phyloP scores from a whole-genome alignment of 2,113 vertebrate genomes.

The Neogale vison region DNA sequence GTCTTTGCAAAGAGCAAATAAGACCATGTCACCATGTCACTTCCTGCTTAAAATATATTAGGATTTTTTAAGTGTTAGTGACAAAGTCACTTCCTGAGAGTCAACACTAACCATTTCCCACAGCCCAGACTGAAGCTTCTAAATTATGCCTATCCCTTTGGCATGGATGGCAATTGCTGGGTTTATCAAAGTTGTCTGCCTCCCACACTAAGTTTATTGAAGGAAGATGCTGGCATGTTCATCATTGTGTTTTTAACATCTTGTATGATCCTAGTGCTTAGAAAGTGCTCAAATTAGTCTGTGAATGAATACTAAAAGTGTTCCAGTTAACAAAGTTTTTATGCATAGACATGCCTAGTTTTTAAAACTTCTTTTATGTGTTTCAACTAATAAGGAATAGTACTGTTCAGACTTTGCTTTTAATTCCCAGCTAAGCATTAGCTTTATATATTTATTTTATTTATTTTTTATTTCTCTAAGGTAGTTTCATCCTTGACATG shows the following conservation, averaged over 20 bases:
- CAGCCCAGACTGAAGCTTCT: neutral
- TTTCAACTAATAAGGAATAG: neutral
- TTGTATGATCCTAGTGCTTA: neutral
- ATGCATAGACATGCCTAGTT: neutral
- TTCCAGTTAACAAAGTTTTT: neutral
- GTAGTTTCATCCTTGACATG: neutral
- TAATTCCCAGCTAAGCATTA: neutral
- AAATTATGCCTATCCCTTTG: neutral
- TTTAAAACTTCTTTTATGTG: neutral
- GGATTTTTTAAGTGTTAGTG: neutral
- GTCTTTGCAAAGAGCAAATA: neutral
- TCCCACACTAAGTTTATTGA: neutral
- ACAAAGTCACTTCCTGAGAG: neutral
- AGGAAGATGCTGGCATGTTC: neutral
- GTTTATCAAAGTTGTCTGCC: neutral
- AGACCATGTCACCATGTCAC: neutral
- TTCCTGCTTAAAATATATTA: neutral
- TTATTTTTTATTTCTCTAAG: neutral
- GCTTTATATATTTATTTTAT: neutral
- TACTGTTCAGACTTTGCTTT: neutral
- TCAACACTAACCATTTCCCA: neutral
- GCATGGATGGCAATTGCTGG: accelerated
- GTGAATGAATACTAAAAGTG: neutral
- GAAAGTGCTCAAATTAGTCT: neutral
- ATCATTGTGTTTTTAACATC: neutral